Conservation (phyloP, 2,888 invertebrate species). For the Scaptomyza cyrtandrae region DNA sequence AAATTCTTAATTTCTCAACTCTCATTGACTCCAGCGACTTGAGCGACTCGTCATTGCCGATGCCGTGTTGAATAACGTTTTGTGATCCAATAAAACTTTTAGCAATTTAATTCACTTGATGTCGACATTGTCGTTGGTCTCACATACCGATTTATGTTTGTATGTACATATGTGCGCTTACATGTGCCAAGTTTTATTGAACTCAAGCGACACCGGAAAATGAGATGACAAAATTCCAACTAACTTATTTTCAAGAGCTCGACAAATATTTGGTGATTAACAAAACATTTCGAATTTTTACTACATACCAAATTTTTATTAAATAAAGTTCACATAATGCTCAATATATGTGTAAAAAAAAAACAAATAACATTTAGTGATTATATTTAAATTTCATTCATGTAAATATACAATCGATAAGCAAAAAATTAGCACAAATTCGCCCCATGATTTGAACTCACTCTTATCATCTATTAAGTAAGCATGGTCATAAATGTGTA, state of each 20-base stretch:
- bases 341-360: neutral
- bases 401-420: neutral
- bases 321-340: neutral
- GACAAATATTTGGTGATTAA: neutral
- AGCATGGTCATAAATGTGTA: neutral
- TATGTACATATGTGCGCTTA: slow-evolving; percentile 1
- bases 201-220: slow-evolving; percentile 44
- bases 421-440: slow-evolving; percentile 25
- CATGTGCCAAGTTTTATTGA: slow-evolving; percentile 59
- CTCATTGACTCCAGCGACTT: slow-evolving; percentile 57
- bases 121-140: slow-evolving; percentile 40
- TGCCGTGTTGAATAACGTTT: slow-evolving; percentile 76
- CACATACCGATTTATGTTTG: neutral
- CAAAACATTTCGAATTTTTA: too few relatives aligned
- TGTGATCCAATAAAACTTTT: slow-evolving; percentile 77
- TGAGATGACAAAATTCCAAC: slow-evolving; percentile 29
- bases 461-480: slow-evolving; percentile 21
- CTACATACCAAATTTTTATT: too few relatives aligned
- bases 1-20: slow-evolving; percentile 38
- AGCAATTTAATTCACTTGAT: slow-evolving; percentile 78
- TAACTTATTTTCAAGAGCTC: slow-evolving; percentile 11
- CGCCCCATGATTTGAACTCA: too few relatives aligned
- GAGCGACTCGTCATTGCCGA: slow-evolving; percentile 60
- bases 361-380: neutral
- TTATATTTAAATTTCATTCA: neutral